phyloP scores from a whole-genome alignment of 2,797 vertebrate species.

The Bovichtus variegatus region DNA sequence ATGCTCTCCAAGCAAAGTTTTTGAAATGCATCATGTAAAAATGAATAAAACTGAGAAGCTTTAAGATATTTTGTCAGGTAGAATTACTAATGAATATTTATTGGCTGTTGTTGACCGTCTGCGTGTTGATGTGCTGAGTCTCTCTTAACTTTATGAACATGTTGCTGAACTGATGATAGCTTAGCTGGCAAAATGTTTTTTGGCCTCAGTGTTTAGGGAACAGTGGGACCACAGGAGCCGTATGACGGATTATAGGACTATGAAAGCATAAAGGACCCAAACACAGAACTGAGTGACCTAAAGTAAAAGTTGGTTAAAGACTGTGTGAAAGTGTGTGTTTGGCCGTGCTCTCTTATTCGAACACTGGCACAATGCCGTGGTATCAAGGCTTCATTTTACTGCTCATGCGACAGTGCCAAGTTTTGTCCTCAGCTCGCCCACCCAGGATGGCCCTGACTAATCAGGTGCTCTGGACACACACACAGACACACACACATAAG shows the following conservation, averaged over 20 bases:
- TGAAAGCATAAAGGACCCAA: constrained; percentile 27
- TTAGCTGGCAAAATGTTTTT: constrained; percentile 24
- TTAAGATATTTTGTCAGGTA: not conserved
- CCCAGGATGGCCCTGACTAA: constrained; percentile 48
- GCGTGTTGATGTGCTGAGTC: not conserved
- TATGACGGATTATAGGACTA: constrained; percentile 15
- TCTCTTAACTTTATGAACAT: not conserved
- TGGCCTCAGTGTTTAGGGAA: constrained; percentile 13
- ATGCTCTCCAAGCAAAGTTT: not conserved
- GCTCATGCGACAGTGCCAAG: constrained; percentile 57
- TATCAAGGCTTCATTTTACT: constrained; percentile 55
- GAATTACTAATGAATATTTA: not conserved
- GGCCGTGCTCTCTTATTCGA: constrained; percentile 12
- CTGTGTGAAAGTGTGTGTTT: constrained; percentile 44
- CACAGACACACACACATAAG: not conserved
- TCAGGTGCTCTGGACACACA: constrained; percentile 30
- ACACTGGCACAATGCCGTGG: constrained; percentile 43
- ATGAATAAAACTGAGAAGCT: not conserved
- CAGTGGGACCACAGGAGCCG: constrained; percentile 12
- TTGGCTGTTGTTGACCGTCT: constrained; percentile 8
- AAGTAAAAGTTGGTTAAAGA: constrained; percentile 54
- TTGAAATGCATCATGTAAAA: not conserved
- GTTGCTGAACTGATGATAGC: not conserved
- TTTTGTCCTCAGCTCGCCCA: constrained; percentile 61
- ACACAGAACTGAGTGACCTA: constrained; percentile 24